Evolutionary conservation across 2,888 invertebrate species (phyloP).

Genomic region (Volucella zonaria): DNA sequence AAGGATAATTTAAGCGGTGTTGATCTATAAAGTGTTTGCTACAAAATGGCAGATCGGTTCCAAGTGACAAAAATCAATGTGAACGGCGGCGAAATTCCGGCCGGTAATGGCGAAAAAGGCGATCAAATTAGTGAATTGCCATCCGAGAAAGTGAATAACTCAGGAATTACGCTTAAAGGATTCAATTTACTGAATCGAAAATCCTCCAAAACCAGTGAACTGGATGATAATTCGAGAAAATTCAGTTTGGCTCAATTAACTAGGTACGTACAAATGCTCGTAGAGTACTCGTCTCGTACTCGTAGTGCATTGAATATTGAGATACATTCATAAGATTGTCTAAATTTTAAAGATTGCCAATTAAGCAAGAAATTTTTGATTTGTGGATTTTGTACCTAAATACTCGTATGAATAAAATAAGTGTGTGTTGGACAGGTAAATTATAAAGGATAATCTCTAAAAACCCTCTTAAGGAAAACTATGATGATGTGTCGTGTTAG

Average conservation of each 20-base stretch:
- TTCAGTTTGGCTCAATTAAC: constrained; percentile 82
- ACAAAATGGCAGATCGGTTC: constrained; percentile 79
- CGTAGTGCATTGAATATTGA: too few species aligned
- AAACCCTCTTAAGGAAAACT: too few species aligned
- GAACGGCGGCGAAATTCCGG: constrained; percentile 48
- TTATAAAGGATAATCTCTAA: too few species aligned
- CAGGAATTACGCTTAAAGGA: constrained; percentile 58
- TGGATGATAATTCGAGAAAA: constrained; percentile 78
- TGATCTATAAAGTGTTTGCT: not conserved
- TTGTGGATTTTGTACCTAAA: too few species aligned
- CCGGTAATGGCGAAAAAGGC: constrained; percentile 38
- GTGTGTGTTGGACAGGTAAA: too few species aligned
- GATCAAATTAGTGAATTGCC: constrained; percentile 57
- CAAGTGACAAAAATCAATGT: constrained; percentile 79
- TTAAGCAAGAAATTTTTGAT: too few species aligned
- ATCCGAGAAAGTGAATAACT: constrained; percentile 34
- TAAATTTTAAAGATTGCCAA: too few species aligned
- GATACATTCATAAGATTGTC: too few species aligned
- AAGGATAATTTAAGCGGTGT: constrained; percentile 6
- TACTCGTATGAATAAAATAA: too few species aligned
- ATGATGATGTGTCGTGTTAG: too few species aligned
- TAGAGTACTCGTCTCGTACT: too few species aligned
- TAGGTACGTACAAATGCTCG: constrained; percentile 77
- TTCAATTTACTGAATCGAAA: constrained; percentile 77
- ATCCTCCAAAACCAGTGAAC: constrained; percentile 74